A percentile compares a stretch with the other conserved stretches of the same genome.
Evolutionary conservation across 2,888 invertebrate species (phyloP).

Genomic region (Bombylius major): DNA sequence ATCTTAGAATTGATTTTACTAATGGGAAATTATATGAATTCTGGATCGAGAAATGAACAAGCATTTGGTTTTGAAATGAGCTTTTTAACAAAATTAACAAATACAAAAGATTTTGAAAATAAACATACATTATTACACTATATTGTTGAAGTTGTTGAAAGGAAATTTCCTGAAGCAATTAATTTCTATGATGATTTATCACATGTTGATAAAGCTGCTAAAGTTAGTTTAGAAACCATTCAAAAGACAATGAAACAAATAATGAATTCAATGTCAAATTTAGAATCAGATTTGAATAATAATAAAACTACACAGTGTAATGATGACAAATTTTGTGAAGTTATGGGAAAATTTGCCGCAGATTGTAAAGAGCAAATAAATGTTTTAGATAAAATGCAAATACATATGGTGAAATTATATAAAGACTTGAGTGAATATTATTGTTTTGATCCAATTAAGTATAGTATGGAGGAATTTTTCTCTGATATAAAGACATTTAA

Average conservation of each 20-base stretch:
- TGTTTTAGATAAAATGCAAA: conserved; percentile 83
- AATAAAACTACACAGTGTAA: conserved; percentile 65
- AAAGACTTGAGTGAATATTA: conserved; percentile 78
- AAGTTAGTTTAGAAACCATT: conserved; percentile 70
- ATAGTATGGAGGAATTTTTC: conserved; percentile 91
- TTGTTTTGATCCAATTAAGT: conserved; percentile 85
- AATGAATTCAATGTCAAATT: conserved; percentile 72
- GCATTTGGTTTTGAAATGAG: conserved; percentile 95
- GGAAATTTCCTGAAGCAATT: conserved; percentile 73
- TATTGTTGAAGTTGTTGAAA: conserved; percentile 75
- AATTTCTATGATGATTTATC: conserved; percentile 77
- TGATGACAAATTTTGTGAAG: conserved; percentile 72
- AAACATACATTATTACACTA: conserved; percentile 88
- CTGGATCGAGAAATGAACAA: conserved; percentile 84
- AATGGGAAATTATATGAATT: conserved; percentile 94
- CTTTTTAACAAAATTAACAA: conserved; percentile 80
- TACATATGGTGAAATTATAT: conserved; percentile 81
- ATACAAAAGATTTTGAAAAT: conserved; percentile 89
- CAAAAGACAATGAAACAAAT: conserved; percentile 72
- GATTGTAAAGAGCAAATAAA: conserved; percentile 79
- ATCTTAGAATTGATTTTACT: conserved; percentile 80
- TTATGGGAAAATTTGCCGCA: conserved; percentile 80
- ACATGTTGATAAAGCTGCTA: conserved; percentile 80
- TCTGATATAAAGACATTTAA: conserved; percentile 90
- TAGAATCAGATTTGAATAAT: conserved; percentile 84